These are phyloP conservation scores for Eupithecia tripunctaria DNA, from an alignment of 2,888 invertebrate genomes.

Conservation along the genomic window DNA sequence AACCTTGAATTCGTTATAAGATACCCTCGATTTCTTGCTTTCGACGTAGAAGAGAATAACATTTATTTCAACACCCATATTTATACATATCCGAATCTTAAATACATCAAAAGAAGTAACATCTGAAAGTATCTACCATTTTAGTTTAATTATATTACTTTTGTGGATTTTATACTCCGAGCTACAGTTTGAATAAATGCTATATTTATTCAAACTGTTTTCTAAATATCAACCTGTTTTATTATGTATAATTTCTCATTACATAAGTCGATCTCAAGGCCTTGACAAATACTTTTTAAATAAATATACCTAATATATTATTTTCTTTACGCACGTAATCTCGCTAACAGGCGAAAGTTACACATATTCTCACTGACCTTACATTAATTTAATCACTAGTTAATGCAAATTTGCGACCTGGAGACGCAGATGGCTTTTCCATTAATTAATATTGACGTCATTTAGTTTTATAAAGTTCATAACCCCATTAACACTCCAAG, in stretches of 20 bases:
- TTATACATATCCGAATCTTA: no score
- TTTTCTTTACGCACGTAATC: background rate
- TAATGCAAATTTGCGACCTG: background rate
- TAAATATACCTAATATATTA: background rate
- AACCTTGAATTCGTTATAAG: background rate
- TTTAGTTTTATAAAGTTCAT: background rate
- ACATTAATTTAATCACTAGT: background rate
- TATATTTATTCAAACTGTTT: background rate
- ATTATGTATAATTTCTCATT: background rate
- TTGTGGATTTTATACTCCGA: background rate
- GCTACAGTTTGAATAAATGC: no score
- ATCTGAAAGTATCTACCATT: no score
- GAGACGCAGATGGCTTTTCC: background rate
- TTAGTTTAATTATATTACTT: background rate
- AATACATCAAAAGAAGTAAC: no score
- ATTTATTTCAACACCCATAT: background rate
- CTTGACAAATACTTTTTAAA: background rate
- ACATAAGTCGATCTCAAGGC: background rate
- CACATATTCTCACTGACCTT: background rate
- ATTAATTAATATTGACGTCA: constrained; percentile 1
- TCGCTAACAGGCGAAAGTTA: background rate
- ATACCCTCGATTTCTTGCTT: background rate
- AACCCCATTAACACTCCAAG: background rate
- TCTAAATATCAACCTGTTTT: no score
- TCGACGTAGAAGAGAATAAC: background rate